Conservation (phyloP, 1,140 invertebrate genomes). For the Aculops lycopersici region DNA sequence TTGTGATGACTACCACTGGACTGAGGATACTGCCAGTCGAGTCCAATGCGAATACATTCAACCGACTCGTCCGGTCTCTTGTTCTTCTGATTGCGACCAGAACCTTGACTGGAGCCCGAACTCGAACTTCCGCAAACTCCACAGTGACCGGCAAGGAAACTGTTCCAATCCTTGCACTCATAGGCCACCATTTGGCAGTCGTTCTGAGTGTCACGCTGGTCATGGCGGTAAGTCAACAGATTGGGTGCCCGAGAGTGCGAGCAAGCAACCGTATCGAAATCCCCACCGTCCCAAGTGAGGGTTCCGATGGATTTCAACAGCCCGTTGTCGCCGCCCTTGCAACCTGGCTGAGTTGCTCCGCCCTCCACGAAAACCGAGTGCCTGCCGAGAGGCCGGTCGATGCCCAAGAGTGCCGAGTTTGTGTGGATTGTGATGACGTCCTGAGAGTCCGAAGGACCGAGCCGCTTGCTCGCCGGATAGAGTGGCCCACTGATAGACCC, state of each 20-base stretch:
- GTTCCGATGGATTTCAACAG: background rate
- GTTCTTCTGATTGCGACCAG: no score
- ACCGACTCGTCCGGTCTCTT: no score
- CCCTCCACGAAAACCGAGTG: constrained; percentile 38
- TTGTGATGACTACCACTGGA: background rate
- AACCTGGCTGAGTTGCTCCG: constrained; percentile 33
- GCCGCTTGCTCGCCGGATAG: constrained; percentile 18
- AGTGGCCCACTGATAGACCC: constrained; percentile 14
- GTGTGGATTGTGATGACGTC: constrained; percentile 43
- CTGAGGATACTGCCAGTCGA: background rate
- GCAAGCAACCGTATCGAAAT: background rate
- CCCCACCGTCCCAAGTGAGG: background rate
- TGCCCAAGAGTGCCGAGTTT: constrained; percentile 17
- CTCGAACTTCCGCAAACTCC: constrained; percentile 12
- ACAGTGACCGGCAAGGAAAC: constrained; percentile 11
- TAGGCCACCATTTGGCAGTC: constrained; percentile 6
- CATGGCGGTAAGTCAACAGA: background rate
- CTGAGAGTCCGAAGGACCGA: constrained; percentile 29
- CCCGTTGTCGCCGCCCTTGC: constrained; percentile 13
- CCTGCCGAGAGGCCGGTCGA: background rate
- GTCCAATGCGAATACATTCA: background rate
- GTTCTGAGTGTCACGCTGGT: background rate
- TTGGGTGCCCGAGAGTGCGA: background rate
- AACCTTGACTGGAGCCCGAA: no score
- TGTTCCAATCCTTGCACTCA: constrained; percentile 10